These are phyloP conservation scores for Coilia nasus DNA, from an alignment of 2,797 vertebrate species.

Conservation along the genomic window DNA sequence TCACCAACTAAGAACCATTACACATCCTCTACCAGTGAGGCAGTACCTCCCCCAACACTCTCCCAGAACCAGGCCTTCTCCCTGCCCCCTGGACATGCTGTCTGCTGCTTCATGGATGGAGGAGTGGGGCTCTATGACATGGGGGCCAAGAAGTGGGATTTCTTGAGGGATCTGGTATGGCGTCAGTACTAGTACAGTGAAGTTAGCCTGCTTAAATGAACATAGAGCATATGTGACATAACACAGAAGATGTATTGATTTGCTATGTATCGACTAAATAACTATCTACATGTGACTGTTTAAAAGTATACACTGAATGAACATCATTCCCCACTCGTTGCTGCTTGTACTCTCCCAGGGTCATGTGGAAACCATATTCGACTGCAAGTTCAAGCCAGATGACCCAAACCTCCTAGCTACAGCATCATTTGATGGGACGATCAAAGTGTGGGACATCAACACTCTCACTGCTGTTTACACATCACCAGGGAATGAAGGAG, in stretches of 20 bases:
- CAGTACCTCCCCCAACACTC: slow-evolving; percentile 85
- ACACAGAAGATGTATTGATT: background rate
- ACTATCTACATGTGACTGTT: background rate
- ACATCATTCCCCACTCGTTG: background rate
- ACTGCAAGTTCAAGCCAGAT: slow-evolving; percentile 98
- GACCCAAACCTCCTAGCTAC: slow-evolving; percentile 95
- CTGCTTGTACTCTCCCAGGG: slow-evolving; percentile 74
- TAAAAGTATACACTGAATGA: background rate
- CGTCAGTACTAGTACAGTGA: background rate
- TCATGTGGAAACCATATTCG: slow-evolving; percentile 98
- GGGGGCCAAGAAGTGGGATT: slow-evolving; percentile 97
- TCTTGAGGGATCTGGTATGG: slow-evolving; percentile 92
- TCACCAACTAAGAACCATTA: slow-evolving; percentile 85
- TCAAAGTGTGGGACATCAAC: slow-evolving; percentile 98
- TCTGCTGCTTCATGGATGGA: slow-evolving; percentile 98
- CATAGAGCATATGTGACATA: background rate
- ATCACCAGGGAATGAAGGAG: slow-evolving; percentile 96
- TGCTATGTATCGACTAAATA: background rate
- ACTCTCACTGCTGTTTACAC: slow-evolving; percentile 91
- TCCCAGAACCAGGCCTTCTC: slow-evolving; percentile 92
- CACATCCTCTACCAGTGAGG: slow-evolving; percentile 95
- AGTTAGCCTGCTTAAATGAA: background rate
- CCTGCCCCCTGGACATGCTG: slow-evolving; percentile 89
- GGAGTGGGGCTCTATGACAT: slow-evolving; percentile 98
- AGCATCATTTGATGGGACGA: slow-evolving; percentile 96